Evolutionary conservation across 2,888 invertebrate species (phyloP).

Genomic region (Hyles lineata): DNA sequence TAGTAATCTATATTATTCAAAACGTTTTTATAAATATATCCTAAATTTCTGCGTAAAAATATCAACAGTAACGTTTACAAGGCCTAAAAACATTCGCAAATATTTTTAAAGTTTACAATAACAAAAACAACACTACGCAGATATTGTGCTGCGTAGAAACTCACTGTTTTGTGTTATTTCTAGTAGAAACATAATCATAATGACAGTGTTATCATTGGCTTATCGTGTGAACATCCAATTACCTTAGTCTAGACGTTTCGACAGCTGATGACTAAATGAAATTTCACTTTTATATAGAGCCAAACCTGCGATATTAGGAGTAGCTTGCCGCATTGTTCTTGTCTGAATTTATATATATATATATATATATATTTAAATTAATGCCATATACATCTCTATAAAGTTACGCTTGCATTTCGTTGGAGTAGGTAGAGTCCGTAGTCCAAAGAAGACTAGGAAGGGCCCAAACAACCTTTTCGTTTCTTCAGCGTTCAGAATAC

Average conservation of each 20-base stretch:
- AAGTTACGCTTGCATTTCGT: too few species aligned
- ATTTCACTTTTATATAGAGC: neutral
- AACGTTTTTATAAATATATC: neutral
- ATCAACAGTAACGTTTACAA: neutral
- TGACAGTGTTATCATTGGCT: slow-evolving; percentile 8
- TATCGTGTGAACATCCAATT: slow-evolving; percentile 38
- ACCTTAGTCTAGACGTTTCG: slow-evolving; percentile 39
- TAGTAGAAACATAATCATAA: slow-evolving; percentile 10
- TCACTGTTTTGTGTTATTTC: neutral
- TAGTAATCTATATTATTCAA: neutral
- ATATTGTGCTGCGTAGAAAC: neutral
- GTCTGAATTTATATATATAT: too few species aligned
- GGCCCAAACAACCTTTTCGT: too few species aligned
- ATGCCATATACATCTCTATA: too few species aligned
- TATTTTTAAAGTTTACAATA: neutral
- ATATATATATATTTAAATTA: too few species aligned
- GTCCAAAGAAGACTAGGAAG: too few species aligned
- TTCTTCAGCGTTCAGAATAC: too few species aligned
- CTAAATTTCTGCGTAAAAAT: neutral
- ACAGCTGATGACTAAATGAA: slow-evolving; percentile 34
- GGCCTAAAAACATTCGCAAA: slow-evolving; percentile 5
- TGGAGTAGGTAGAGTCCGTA: too few species aligned
- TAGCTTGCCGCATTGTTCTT: too few species aligned
- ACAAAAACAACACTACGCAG: neutral
- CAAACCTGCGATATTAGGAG: neutral